Conservation (phyloP, 1,140 invertebrate genomes). For the Anthonomus grandis region DNA sequence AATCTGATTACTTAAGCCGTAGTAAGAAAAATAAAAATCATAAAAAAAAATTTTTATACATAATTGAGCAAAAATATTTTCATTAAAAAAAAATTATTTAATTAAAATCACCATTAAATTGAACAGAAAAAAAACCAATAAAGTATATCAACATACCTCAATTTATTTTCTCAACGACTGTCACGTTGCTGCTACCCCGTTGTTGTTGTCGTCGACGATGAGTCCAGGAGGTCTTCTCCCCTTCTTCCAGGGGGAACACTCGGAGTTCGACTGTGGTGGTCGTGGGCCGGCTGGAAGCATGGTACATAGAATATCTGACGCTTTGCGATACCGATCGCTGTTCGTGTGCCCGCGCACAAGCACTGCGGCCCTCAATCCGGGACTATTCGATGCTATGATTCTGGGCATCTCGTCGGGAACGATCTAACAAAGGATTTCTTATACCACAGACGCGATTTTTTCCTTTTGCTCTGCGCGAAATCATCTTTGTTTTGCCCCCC, state of each 20-base stretch:
- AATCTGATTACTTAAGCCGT: too few species aligned
- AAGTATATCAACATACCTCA: neutral
- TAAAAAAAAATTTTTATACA: too few species aligned
- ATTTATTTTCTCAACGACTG: too few species aligned
- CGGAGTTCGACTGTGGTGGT: conserved; percentile 13
- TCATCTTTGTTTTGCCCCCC: conserved; percentile 15
- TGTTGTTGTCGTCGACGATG: too few species aligned
- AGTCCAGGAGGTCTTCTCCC: neutral
- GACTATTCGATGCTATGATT: conserved; percentile 13
- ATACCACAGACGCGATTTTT: conserved; percentile 20
- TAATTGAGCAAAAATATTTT: too few species aligned
- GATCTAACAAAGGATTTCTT: conserved; percentile 25
- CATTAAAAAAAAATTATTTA: too few species aligned
- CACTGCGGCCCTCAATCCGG: conserved; percentile 12
- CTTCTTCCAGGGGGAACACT: conserved; percentile 3
- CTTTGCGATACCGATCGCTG: conserved; percentile 15
- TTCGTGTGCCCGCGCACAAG: conserved; percentile 21
- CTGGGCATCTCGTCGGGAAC: conserved; percentile 15
- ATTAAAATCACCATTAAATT: too few species aligned
- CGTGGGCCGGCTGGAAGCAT: conserved; percentile 11
- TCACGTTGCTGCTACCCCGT: conserved; percentile 23
- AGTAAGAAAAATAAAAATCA: too few species aligned
- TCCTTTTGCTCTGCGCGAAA: conserved; percentile 22
- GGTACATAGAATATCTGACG: conserved; percentile 20
- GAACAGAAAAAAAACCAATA: too few species aligned